Percentiles rank a stretch among this genome's conserved stretches.
These are phyloP conservation scores for Chrysina gloriosa DNA, from an alignment of 2,888 invertebrate genomes.

Conservation along the genomic window DNA sequence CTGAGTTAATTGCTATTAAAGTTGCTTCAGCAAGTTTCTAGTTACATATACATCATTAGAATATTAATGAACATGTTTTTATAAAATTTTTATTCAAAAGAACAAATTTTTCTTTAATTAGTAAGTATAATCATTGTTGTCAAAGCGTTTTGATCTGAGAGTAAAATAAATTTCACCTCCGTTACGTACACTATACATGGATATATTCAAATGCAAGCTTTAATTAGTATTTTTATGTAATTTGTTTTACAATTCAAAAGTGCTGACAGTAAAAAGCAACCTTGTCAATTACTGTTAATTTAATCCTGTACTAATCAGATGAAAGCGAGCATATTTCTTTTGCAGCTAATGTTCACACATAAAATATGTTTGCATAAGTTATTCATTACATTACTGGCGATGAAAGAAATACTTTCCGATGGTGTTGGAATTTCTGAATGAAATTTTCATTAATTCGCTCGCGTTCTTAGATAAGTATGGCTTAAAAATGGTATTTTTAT, in stretches of 20 bases:
- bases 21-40: no score
- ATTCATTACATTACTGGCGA: background rate
- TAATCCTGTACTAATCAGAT: background rate
- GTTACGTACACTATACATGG: no score
- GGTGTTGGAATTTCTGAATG: constrained; percentile 31
- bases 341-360: background rate
- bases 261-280: background rate
- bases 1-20: no score
- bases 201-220: no score
- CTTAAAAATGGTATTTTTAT: constrained; percentile 8
- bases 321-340: background rate
- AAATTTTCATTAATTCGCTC: constrained; percentile 22
- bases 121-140: no score
- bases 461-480: background rate
- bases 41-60: no score
- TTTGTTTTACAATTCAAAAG: background rate
- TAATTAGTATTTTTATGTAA: constrained; percentile 2
- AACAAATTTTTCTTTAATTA: no score
- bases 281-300: background rate
- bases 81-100: no score
- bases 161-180: no score
- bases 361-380: background rate
- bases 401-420: constrained; percentile 23
- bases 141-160: no score
- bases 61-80: no score